Base-by-base conservation (phyloP, 1,140 invertebrate genomes). In the Hylaeus anthracinus region DNA sequence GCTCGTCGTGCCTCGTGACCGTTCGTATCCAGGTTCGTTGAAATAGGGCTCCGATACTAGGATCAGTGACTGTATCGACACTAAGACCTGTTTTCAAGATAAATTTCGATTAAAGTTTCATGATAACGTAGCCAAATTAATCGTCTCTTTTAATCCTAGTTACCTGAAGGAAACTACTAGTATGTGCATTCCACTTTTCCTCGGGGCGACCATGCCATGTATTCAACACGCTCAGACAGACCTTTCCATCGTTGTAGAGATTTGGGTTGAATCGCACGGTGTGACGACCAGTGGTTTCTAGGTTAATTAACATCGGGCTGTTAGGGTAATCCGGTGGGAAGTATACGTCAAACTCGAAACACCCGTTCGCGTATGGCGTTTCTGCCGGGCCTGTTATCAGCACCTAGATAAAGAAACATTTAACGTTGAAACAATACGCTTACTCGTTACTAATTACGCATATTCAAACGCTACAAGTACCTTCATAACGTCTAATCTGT, bases 181-280 rank as follows among this genome's bases (percentile, higher is more conserved):
- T 99, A 90, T 98, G 97, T 61, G 98, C 97, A 93, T 99, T 99
- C 98, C 98, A 99, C 94, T 99, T 98, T 92, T 99, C 98, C 93
- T 99, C 98, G n/a, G 98, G 98, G 78, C 98, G 94, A 5, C 98
- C 98, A 93, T 99, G 98, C 98, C 98, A 99, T 0, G 98, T 99
- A 92, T 99, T 99, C 41, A 99, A 94, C 78, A 99, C 97, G 86
- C 98, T 98, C 86, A 99, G 95, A 92, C 98, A 99, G 70, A 99
- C 98, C 95, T 99, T 99, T 69, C 98, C 98, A 94, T 99, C 98
- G 94, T 98, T 98, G 93, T 99, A 99, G 41, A 99, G 94, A 95
- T 99, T 99, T 43, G 98, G 98, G 94, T 99, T 99, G 92, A 99
- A 99, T 82, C 98, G 95, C 85, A 99, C 97, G 1, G 97, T 97